phyloP scores from a whole-genome alignment of 2,888 invertebrate genomes.

The Xanthorhoe spadicearia region DNA sequence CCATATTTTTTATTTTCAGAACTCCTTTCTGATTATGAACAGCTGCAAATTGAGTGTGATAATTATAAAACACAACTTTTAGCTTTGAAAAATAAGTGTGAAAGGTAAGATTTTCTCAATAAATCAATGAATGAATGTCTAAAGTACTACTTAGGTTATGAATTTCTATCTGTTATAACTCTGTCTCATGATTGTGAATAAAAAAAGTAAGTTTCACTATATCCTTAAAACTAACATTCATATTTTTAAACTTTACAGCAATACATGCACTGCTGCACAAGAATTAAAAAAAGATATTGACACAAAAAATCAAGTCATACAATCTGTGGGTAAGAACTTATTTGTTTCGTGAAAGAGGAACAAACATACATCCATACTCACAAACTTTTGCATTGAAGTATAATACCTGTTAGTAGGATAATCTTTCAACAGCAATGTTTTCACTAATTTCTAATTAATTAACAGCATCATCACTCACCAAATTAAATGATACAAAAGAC shows the following conservation, averaged over 20 bases:
- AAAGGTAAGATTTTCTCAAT: constrained; percentile 52
- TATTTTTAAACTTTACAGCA: constrained; percentile 48
- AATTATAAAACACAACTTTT: constrained; percentile 56
- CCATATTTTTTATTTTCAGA: constrained; percentile 57
- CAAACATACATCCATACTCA: no score
- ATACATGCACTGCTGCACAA: constrained; percentile 60
- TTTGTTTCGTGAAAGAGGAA: no score
- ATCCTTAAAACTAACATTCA: neutral
- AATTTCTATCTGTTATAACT: no score
- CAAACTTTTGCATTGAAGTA: no score
- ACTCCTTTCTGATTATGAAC: constrained; percentile 61
- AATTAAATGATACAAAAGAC: constrained; percentile 67
- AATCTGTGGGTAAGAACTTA: constrained; percentile 66
- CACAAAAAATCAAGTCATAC: constrained; percentile 64
- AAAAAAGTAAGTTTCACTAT: neutral
- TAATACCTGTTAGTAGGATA: no score
- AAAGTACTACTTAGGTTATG: no score
- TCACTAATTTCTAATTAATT: constrained; percentile 1
- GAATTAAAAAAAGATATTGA: constrained; percentile 61
- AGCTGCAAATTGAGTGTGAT: constrained; percentile 56
- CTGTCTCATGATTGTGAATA: no score
- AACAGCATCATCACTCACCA: constrained; percentile 62
- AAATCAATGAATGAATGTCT: no score
- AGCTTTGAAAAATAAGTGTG: constrained; percentile 60
- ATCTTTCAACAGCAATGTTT: neutral